Base-by-base conservation (phyloP, 1,140 invertebrate species). In the Bilobella aurantiaca region DNA sequence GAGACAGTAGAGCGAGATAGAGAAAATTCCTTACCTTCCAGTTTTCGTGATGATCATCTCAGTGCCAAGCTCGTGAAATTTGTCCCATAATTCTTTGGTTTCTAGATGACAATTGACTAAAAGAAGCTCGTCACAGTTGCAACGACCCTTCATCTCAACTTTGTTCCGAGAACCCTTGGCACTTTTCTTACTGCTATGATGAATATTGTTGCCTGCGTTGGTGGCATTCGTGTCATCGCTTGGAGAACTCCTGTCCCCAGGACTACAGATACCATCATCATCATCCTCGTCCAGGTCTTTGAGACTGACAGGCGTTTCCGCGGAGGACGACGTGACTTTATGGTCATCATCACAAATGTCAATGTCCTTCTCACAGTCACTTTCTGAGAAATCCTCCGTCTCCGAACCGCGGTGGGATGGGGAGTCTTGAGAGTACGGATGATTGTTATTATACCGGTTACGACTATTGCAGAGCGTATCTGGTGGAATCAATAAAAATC, bases 11-110 rank as follows among this genome's bases (percentile, higher is more conserved):
- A n/a, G n/a, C n/a, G n/a, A n/a, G n/a, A n/a, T n/a, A n/a, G n/a
- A n/a, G n/a, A n/a, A n/a, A n/a, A n/a, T n/a, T n/a, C n/a, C n/a
- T 81, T 75, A 98, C 94, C 95, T 87, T 79, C 96, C 96, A 63
- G 90, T 92, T 80, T 98, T 98, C 16, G 96, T 98, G 78, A 98
- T 98, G 77, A 98, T 99, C 96, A 98, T 99, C 78, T 99, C 96
- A 1, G 94, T 98, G 62, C 93, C 91, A 64, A 96, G 82, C 73
- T 92, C 87, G 78, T 96, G 89, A 79, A 98, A 98, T 75, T 94
- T 89, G 74, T 92, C 85, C 95, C 81, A 97, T 82, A 82, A 86
- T 83, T 96, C 92, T 71, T 89, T 89, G 75, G 91, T 92, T 75
- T 96, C 90, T 60, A 97, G 79, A 73, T 92, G 89, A 76, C 90